Evolutionary conservation across 2,113 vertebrate species (phyloP), one percentile per base, ranked within the genome.

Genomic region (Sceloporus tristichus): DNA sequence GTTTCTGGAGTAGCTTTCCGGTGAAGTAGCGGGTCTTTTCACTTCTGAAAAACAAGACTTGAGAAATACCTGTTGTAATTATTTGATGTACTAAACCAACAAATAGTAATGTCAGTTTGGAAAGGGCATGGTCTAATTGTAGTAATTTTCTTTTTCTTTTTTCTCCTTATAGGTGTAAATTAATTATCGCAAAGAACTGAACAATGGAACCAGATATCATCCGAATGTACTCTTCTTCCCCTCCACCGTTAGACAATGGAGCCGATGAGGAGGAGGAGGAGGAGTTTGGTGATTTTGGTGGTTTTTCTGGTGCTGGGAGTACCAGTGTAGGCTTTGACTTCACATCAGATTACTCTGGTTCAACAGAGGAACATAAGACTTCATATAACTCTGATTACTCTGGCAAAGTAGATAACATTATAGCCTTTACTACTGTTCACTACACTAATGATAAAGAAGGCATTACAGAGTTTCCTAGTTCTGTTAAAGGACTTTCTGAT

Each of bases 141-240:
- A 79, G 1, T 77, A n/a, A 81, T 92, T 10, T 2, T 0, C 48
- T 2, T 80, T 38, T 40, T 86, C 90, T 70, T 84, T 48, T 54
- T 83, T 1, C 25, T 48, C 27, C 8, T 59, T 87, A 0, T 81
- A 99, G 98, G 94, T 96, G 85, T 95, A 95, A 95, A 94, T 90
- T 97, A 94, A 95, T 78, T 94, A 92, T 78, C 93, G 91, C 91
- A 94, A 93, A 94, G 79, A 82, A 89, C 92, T 94, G 87, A 96
- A 97, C 93, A 92, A 99, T 99, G 99, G 98, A 99, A 96, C 97
- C 98, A 88, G 97, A 98, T 87, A 95, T 98, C 88, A 97, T 98
- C 93, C 97, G 96, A 92, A 97, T 98, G 95, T 98, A 98, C 88
- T 97, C 98, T 90, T 98, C 98, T 73, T 98, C 98, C 71, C 98